A percentile compares a stretch with the other conserved stretches of the same genome.
phyloP scores from a whole-genome alignment of 2,113 vertebrate species.

The Prolemur simus region DNA sequence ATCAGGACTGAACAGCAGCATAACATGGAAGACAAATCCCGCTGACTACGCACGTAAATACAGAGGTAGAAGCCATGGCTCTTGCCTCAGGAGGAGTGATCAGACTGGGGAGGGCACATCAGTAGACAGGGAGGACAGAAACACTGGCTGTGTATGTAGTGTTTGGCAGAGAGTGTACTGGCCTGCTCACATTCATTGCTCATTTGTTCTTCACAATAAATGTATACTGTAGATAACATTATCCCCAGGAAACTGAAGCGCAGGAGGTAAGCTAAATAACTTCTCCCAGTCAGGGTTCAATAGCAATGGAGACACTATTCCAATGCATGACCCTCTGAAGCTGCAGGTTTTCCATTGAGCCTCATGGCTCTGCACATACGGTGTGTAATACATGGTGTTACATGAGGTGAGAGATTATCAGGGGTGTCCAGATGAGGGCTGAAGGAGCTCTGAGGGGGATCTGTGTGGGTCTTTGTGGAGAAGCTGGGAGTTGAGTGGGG shows the following conservation, averaged over 20 bases:
- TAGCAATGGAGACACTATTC: background rate
- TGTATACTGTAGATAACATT: background rate
- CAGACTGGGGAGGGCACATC: background rate
- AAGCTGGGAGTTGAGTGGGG: background rate
- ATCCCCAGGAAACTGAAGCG: background rate
- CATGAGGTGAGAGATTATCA: background rate
- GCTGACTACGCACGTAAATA: background rate
- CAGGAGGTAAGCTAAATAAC: background rate
- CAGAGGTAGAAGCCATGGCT: background rate
- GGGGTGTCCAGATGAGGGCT: background rate
- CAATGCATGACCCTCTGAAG: background rate
- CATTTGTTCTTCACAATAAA: background rate
- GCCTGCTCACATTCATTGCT: background rate
- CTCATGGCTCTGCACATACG: rapidly evolving
- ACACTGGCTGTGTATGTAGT: background rate
- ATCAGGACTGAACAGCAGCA: background rate
- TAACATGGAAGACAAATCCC: background rate
- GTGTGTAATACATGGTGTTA: rapidly evolving
- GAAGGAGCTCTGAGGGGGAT: background rate
- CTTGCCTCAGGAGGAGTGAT: background rate
- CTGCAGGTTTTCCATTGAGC: background rate
- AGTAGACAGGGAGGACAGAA: background rate
- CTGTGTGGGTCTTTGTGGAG: background rate
- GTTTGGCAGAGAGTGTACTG: background rate
- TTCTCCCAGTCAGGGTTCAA: background rate